phyloP scores from a whole-genome alignment of 2,888 invertebrate genomes.

The Pyrocoelia pectoralis region DNA sequence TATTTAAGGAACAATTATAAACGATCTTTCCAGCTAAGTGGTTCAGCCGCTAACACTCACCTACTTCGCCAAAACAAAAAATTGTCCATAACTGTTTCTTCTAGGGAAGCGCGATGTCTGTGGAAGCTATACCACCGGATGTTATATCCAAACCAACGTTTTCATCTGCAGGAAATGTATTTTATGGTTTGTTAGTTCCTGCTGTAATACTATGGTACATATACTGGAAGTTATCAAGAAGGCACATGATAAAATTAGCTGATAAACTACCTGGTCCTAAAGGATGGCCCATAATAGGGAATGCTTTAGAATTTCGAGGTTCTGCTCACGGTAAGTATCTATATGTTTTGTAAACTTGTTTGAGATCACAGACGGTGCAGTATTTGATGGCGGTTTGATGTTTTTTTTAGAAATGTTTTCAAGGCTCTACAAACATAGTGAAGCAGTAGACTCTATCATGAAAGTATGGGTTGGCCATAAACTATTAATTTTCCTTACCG shows the following conservation, averaged over 20 bases:
- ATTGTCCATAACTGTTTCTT: too few relatives aligned
- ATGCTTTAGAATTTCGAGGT: conserved; percentile 76
- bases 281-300: conserved; percentile 78
- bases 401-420: conserved; percentile 70
- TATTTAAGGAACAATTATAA: too few relatives aligned
- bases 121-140: conserved; percentile 46
- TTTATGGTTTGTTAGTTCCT: conserved; percentile 74
- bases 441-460: conserved; percentile 66
- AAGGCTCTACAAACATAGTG: conserved; percentile 65
- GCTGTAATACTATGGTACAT: conserved; percentile 74
- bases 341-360: too few relatives aligned
- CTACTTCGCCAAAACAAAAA: background rate
- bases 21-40: background rate
- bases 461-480: conserved; percentile 82
- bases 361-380: background rate
- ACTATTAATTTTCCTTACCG: conserved; percentile 75
- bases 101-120: too few relatives aligned
- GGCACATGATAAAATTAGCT: conserved; percentile 74
- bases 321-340: conserved; percentile 71
- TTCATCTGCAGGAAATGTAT: conserved; percentile 70
- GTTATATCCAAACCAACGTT: conserved; percentile 17
- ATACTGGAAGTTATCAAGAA: conserved; percentile 80
- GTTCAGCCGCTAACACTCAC: too few relatives aligned
- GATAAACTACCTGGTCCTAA: conserved; percentile 76
- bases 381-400: too few relatives aligned